Evolutionary conservation across 2,888 invertebrate genomes (phyloP).

Genomic region (Cremastinae sp.): DNA sequence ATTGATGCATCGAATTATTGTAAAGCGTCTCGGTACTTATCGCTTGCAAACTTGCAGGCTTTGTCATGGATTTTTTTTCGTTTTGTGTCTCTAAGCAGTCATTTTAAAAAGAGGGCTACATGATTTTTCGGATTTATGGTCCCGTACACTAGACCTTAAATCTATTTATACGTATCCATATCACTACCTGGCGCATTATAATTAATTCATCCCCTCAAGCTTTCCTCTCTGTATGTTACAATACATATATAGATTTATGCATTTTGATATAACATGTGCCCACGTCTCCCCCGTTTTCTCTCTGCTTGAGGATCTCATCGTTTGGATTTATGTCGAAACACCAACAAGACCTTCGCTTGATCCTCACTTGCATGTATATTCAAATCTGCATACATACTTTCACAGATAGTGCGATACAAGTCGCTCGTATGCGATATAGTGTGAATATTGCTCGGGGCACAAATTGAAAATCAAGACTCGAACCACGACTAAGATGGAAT

Average conservation of each 20-base stretch:
- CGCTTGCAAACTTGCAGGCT: no score
- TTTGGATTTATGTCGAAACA: slow-evolving; percentile 42
- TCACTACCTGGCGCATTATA: no score
- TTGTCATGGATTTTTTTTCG: no score
- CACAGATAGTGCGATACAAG: slow-evolving; percentile 22
- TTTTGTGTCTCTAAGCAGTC: no score
- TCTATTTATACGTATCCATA: no score
- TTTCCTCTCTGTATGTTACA: background rate
- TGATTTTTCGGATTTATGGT: no score
- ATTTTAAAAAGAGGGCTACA: no score
- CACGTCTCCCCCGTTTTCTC: background rate
- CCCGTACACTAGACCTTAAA: no score
- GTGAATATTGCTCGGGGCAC: slow-evolving; percentile 67
- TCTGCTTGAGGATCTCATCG: slow-evolving; percentile 10
- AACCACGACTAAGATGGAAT: slow-evolving; percentile 76
- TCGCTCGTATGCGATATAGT: slow-evolving; percentile 57
- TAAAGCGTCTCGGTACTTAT: no score
- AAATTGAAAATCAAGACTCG: slow-evolving; percentile 75
- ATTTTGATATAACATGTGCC: slow-evolving; percentile 33
- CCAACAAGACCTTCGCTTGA: slow-evolving; percentile 19
- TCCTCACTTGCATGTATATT: slow-evolving; percentile 20
- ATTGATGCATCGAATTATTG: no score
- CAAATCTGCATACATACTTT: background rate
- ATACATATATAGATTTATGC: slow-evolving; percentile 21
- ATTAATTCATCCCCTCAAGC: background rate